Evolutionary conservation across 2,888 invertebrate species (phyloP).

Genomic region (Zeuzera pyrina): DNA sequence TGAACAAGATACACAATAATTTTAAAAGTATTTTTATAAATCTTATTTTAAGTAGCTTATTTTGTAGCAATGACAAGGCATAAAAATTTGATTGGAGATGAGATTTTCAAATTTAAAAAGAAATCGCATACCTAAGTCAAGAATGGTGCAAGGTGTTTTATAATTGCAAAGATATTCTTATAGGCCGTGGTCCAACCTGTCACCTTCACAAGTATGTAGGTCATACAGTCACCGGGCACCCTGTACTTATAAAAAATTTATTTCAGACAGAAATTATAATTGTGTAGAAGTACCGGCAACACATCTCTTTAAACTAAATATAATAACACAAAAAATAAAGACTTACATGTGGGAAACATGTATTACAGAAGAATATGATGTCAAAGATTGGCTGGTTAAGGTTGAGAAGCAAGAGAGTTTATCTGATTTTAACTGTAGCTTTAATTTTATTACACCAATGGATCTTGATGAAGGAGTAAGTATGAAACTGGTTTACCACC

Average conservation of each 20-base stretch:
- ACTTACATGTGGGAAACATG: slow-evolving; percentile 38
- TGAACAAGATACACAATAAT: too few species aligned
- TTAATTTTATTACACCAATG: slow-evolving; percentile 22
- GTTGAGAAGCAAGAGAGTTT: slow-evolving; percentile 39
- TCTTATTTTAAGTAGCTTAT: too few species aligned
- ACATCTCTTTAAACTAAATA: slow-evolving; percentile 70
- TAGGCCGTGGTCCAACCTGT: too few species aligned
- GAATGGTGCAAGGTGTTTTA: too few species aligned
- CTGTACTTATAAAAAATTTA: slow-evolving; percentile 9
- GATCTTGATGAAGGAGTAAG: slow-evolving; percentile 31
- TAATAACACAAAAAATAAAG: slow-evolving; percentile 35
- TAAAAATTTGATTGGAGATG: slow-evolving; percentile 2
- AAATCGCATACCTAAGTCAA: too few species aligned
- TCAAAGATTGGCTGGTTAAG: slow-evolving; percentile 36
- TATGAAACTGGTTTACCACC: too few species aligned
- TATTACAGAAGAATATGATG: slow-evolving; percentile 21
- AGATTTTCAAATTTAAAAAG: too few species aligned
- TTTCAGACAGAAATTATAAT: slow-evolving; percentile 46
- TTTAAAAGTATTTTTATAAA: too few species aligned
- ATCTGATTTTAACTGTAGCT: slow-evolving; percentile 43
- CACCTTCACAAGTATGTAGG: too few species aligned
- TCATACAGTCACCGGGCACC: too few species aligned
- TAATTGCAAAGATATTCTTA: too few species aligned
- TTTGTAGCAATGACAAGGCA: too few species aligned
- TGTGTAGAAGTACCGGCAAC: slow-evolving; percentile 77